These are phyloP conservation scores for Probosciger aterrimus DNA, from an alignment of 2,113 vertebrate species.

Conservation along the genomic window DNA sequence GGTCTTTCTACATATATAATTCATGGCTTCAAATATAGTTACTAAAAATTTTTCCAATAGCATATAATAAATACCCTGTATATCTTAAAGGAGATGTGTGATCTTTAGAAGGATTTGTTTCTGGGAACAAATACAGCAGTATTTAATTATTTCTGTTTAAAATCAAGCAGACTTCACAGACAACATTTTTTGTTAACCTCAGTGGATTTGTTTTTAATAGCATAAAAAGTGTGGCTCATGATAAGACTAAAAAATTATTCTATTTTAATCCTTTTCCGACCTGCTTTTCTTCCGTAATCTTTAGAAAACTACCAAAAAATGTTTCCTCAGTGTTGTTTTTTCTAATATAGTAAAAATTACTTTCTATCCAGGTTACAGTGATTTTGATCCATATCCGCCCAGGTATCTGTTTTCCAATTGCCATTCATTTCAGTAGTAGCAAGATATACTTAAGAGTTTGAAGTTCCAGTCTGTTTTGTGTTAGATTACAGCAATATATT, in stretches of 20 bases:
- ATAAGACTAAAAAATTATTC: neutral
- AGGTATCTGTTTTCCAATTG: neutral
- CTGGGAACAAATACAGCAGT: constrained; percentile 1
- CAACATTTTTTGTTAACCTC: constrained; percentile 6
- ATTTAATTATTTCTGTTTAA: constrained; percentile 41
- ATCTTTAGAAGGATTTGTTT: constrained; percentile 34
- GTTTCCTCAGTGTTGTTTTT: neutral
- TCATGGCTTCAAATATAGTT: constrained; percentile 1
- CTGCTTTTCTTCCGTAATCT: neutral
- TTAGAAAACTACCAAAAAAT: neutral
- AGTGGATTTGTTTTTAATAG: constrained; percentile 19
- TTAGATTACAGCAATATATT: neutral
- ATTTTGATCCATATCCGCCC: neutral
- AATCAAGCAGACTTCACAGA: constrained; percentile 9
- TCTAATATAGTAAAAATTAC: neutral
- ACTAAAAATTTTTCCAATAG: neutral
- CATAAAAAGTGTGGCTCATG: neutral
- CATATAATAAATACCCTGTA: constrained; percentile 25
- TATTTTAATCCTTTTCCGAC: constrained; percentile 9
- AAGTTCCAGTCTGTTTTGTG: neutral
- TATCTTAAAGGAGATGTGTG: constrained; percentile 33
- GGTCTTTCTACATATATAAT: neutral
- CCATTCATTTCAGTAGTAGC: neutral
- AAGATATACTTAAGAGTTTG: neutral
- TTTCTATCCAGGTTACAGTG: neutral